Evolutionary conservation across 2,888 invertebrate genomes (phyloP), one percentile per base, ranked within the genome.

Genomic region (Campoletis raptor): DNA sequence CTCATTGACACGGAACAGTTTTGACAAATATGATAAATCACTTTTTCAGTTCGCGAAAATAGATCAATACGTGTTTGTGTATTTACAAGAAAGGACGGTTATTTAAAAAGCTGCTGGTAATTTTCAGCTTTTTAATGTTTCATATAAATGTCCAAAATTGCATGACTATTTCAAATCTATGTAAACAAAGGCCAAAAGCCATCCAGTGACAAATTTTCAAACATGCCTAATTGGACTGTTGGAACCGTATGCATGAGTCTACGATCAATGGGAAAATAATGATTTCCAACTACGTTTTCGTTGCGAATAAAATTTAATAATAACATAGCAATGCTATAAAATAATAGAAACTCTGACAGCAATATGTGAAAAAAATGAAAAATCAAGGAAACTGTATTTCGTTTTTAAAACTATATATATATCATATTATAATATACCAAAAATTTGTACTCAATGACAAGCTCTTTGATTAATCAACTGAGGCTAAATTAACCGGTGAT

Each of bases 21-120:
- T 30, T n/a, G 42, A 54, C 52, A 42, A 24, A 42, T 37, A 64
- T 24, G 37, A 36, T 8, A 37, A 36, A 72, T 21, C 6, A 6
- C 15, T 73, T 79, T 81, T 72, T 70, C 70, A 18, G 37, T 64
- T 36, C 18, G n/a, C 12, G 70, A 64, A 69, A 64, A 52, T 54
- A 37, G 18, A 64, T 72, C n/a, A 64, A 72, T 18, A 76, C 30
- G 66, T n/a, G 21, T 40, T 52, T 30, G 61, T 61, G 24, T 30
- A 30, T 61, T 0, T 12, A 61, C 15, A 30, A 15, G 15, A 15
- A 30, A 30, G 30, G 6, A 15, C 24, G 15, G 30, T 61, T 12
- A 15, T 61, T 61, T 61, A 15, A 15, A 61, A 30, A 30, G 4
- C 61, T 6, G 30, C 30, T 30, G 15, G 15, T 15, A 61, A 30